Base-by-base conservation (phyloP, 2,888 invertebrate genomes). In the Stegophylla sp. region DNA sequence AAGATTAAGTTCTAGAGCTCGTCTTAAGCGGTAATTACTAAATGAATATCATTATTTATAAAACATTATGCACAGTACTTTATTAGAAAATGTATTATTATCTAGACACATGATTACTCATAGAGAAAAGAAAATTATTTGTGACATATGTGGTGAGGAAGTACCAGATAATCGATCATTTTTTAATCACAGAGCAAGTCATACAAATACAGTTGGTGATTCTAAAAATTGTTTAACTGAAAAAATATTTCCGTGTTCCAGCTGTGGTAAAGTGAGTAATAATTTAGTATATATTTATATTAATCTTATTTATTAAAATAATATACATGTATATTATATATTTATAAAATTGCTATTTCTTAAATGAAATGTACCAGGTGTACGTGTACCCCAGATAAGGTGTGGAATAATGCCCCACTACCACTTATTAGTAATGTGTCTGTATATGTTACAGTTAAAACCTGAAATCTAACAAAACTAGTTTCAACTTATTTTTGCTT, bases 191-290 rank as follows among this genome's bases (percentile, higher is more conserved):
- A 88, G 91, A 66, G 91, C 92, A 85, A 91, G 91, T 81, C 90
- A 90, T 83, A 88, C 83, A 73, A 79, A 71, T 63, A 63, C 71
- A 48, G 81, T 83, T 17, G 83, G 81, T 77, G 82, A 81, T 66
- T 81, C 82, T 13, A 87, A 10, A 88, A 89, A 0, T 83, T 86
- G 87, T 64, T 85, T 86, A 0, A 86, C 87, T 43, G 89, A 89
- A 0, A 88, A 92, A 82, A 91, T 93, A 81, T 94, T 94, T 85
- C 94, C 94, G 0, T 94, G 94, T 85, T 88, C 90, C 83, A 94
- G 94, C 84, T 94, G 94, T 85, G 94, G 94, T 84, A 94, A 94
- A 86, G 93, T 94, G 12, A 76, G 51, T 66, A 41, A 9, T 59
- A 20, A 20, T 20, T 28, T 20, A n/a, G 15, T 51, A 41, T 43